Evolutionary conservation across 2,113 vertebrate genomes (phyloP), one percentile per base, ranked within the genome.

Genomic region (Rhagologus leucostigma): DNA sequence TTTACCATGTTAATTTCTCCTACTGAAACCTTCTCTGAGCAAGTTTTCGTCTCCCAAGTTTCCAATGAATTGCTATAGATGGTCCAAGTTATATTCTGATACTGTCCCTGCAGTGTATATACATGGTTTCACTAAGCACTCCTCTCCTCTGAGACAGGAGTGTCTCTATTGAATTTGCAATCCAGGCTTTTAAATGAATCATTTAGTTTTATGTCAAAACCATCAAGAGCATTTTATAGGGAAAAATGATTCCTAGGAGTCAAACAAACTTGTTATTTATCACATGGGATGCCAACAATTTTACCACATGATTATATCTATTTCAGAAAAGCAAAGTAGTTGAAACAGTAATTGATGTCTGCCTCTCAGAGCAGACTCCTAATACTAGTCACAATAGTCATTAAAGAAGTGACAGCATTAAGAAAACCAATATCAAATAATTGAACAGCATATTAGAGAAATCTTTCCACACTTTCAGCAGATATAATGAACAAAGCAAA

Each of bases 401-500:
- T 87, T 91, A 78, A 93, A 80, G 62, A 91, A 60, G 60, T 67
- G 35, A 87, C 76, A 87, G 60, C 76, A 84, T 86, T 96, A 97
- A 89, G 55, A 88, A 91, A 97, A 92, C 91, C 71, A 53, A 29
- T 89, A 96, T 76, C 81, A 97, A 97, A 89, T 46, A 60, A 60
- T 57, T 89, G 64, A 96, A 91, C 56, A 95, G 17, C 86, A 87
- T 90, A 63, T 69, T 83, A 76, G 41, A 73, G 52, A 76, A 89
- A 55, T 79, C 42, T 84, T 96, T 95, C 55, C 86, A 92, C 47
- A 94, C 9, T 92, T 94, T 87, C 6, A 4, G 74, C 84, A 97
- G 53, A 59, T 94, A 81, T 53, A 95, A 95, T 86, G 89, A 93
- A 97, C 65, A 93, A 87, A 97, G 95, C 96, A 96, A 97, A 97